These are phyloP conservation scores for Chironex yamaguchii DNA, from an alignment of 30 jellyfish, hydroid and myxozoan species.

Conservation along the genomic window DNA sequence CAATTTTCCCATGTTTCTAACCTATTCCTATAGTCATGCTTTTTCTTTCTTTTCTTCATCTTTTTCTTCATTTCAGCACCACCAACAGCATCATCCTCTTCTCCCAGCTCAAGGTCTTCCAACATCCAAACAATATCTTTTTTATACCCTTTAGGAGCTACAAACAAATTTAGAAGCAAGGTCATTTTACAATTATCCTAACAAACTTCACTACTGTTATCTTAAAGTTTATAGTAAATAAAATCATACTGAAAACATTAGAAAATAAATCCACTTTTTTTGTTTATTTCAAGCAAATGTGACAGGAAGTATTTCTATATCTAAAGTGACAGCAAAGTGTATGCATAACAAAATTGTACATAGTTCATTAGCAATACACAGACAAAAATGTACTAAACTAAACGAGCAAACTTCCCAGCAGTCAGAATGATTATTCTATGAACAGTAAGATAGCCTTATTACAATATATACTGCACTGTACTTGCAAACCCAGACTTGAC, in stretches of 20 bases:
- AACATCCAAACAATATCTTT: conserved; percentile 69
- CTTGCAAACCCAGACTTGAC: neutral
- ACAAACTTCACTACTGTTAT: too few relatives aligned
- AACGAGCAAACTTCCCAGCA: neutral
- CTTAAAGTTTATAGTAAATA: too few relatives aligned
- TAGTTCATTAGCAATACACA: too few relatives aligned
- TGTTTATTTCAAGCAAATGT: too few relatives aligned
- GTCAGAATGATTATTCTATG: neutral
- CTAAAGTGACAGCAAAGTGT: too few relatives aligned
- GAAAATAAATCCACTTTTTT: too few relatives aligned
- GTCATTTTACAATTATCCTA: too few relatives aligned
- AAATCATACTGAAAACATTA: too few relatives aligned
- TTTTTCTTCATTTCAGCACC: conserved; percentile 44
- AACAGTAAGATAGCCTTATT: neutral
- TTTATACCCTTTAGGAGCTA: conserved; percentile 85
- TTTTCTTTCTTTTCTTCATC: conserved; percentile 42
- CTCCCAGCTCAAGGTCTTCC: conserved; percentile 67
- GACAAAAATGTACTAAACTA: too few relatives aligned
- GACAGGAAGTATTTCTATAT: too few relatives aligned
- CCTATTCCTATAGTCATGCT: conserved; percentile 68
- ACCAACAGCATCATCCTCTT: conserved; percentile 21
- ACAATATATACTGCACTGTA: neutral
- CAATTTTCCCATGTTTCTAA: conserved; percentile 94
- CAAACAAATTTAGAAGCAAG: too few relatives aligned
- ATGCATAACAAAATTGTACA: too few relatives aligned